Evolutionary conservation across 2,888 invertebrate genomes (phyloP), one percentile per base, ranked within the genome.

Genomic region (Sturmia bella): DNA sequence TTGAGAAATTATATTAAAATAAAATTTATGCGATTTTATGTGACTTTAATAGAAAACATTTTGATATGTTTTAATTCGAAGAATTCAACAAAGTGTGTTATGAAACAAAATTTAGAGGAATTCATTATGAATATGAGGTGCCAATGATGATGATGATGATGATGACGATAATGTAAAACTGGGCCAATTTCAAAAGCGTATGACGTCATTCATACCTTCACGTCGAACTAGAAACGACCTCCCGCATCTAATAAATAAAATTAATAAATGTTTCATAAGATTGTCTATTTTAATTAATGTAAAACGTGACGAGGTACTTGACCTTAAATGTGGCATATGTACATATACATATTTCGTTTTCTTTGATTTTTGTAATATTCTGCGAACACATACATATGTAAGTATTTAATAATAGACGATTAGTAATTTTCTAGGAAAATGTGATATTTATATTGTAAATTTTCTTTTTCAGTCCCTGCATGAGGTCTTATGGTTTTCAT

Each of bases 281-380:
- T 43, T 19, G 13, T n/a, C 9, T 72, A 9, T 69, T 19, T 41
- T 61, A 15, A 41, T 50, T 61, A 21, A 50, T 13, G 41, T 1
- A 15, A 54, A 54, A 32, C 63, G 43, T 61, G 52, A 63, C 63
- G 61, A 37, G 27, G 43, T 37, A 54, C 54, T 72, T 61, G 52
- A 61, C 72, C 72, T 73, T 63, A 61, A 61, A 32, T 72, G n/a
- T 43, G 61, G 61, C 27, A 73, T 39, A 32, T 9, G 9, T 6
- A 32, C 7, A 32, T 32, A 7, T 32, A 9, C 9, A 32, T 37
- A 19, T 11, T 32, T 11, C 11, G 17, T 32, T 17, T 27, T 27
- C 27, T 27, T 27, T 27, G 27, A 15, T 15, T 45, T 24, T n/a
- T 39, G 13, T 59, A 59, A 54, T 54, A 17, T 24, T 11, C 43